Conservation (phyloP, 37 sponge, comb jelly and placozoan genomes). For the Mnemiopsis leidyi region DNA sequence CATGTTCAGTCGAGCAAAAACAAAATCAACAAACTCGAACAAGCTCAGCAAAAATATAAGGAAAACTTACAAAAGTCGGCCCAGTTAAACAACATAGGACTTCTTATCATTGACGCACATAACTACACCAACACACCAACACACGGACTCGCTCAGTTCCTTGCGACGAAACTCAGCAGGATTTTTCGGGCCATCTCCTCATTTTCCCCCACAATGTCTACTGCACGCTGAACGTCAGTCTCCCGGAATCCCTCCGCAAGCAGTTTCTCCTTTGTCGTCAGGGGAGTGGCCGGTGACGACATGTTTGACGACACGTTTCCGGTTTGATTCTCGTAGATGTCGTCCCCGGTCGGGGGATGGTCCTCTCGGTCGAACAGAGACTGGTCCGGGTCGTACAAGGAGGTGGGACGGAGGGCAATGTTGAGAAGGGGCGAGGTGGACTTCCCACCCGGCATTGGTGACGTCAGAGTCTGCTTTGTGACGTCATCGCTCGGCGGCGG, state of each 20-base stretch:
- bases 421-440: not conserved
- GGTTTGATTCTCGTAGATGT: constrained; percentile 56
- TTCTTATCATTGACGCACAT: no score
- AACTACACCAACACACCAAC: no score
- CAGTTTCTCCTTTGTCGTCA: not conserved
- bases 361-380: not conserved
- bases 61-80: not conserved
- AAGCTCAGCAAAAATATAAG: not conserved
- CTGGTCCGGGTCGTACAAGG: constrained; percentile 55
- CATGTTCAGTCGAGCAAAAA: no score
- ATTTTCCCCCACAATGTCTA: constrained; percentile 58
- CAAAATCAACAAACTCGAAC: not conserved
- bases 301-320: not conserved
- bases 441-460: not conserved
- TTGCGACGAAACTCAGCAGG: constrained; percentile 50
- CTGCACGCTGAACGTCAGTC: not conserved
- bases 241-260: constrained; percentile 7
- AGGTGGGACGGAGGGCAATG: constrained; percentile 60
- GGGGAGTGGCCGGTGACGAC: not conserved
- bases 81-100: no score
- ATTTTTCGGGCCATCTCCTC: constrained; percentile 37
- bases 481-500: not conserved
- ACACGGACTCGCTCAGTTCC: no score
- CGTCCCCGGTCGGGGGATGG: not conserved
- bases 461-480: not conserved